Percentiles rank a stretch among this genome's conserved stretches.
phyloP scores from a whole-genome alignment of 2,797 vertebrate genomes.

The Gymnothorax reevesii region DNA sequence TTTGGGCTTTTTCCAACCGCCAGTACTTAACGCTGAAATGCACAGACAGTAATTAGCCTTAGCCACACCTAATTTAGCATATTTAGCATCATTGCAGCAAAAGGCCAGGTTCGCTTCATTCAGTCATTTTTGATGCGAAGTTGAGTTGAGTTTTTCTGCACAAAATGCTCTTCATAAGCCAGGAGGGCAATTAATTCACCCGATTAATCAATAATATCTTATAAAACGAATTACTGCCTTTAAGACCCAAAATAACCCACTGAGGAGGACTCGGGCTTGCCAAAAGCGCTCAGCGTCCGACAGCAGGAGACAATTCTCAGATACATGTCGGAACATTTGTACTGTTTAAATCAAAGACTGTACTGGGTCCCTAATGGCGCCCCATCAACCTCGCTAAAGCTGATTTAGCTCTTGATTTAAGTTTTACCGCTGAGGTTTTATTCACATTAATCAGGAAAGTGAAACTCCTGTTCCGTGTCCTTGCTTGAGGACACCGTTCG shows the following conservation, averaged over 20 bases:
- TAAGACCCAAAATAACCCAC: not conserved
- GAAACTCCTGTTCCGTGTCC: constrained; percentile 28
- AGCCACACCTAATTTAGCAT: too few species aligned
- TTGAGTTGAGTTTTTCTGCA: too few species aligned
- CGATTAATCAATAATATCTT: not conserved
- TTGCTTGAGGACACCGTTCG: constrained; percentile 24
- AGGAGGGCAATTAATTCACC: too few species aligned
- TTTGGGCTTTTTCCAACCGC: too few species aligned
- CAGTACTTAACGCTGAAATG: too few species aligned
- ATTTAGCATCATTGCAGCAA: not conserved
- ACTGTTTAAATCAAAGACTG: not conserved
- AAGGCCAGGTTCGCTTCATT: constrained; percentile 30
- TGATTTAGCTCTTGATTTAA: constrained; percentile 30
- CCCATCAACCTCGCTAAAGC: constrained; percentile 12
- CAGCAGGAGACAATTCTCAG: not conserved
- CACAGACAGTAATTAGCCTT: too few species aligned
- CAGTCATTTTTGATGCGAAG: constrained; percentile 1
- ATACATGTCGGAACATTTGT: not conserved
- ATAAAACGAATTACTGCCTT: not conserved
- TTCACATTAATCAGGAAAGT: not conserved
- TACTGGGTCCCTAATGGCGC: not conserved
- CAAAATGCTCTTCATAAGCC: too few species aligned
- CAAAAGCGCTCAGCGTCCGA: not conserved
- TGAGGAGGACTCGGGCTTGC: not conserved
- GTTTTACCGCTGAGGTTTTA: not conserved